Evolutionary conservation across 2,797 vertebrate species (phyloP).

Genomic region (Clamator glandarius): DNA sequence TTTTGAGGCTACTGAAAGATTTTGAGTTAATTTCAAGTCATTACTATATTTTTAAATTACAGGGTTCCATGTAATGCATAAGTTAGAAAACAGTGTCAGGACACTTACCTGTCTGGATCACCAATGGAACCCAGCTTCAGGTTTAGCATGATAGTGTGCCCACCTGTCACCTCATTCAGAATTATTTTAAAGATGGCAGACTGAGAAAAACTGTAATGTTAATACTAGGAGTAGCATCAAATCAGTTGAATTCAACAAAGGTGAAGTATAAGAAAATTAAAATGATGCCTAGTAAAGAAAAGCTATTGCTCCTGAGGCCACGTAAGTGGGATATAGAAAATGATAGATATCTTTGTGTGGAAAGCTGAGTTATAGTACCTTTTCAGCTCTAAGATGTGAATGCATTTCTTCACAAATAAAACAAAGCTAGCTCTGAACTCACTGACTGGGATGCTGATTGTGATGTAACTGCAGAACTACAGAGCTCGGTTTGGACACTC

Average conservation of each 20-base stretch:
- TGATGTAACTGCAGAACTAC: background rate
- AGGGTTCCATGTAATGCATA: fast-evolving
- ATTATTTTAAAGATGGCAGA: background rate
- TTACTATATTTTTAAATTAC: background rate
- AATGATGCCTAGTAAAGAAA: background rate
- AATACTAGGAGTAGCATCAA: background rate
- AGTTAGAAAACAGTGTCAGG: background rate
- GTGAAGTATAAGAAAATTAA: background rate
- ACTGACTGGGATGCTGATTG: background rate
- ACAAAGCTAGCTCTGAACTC: background rate
- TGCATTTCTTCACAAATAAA: background rate
- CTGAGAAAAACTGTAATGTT: background rate
- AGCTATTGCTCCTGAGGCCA: background rate
- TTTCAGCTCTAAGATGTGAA: background rate
- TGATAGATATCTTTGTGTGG: background rate
- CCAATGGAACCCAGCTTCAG: background rate
- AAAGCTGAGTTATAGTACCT: background rate
- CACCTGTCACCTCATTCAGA: background rate
- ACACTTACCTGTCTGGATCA: background rate
- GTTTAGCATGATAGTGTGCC: background rate
- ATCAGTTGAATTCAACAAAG: background rate
- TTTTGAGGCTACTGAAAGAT: background rate
- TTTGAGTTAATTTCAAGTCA: background rate
- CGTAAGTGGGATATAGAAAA: background rate
- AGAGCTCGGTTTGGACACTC: background rate